Conservation (phyloP, 2,888 invertebrate genomes). For the Lacanobia oleracea region DNA sequence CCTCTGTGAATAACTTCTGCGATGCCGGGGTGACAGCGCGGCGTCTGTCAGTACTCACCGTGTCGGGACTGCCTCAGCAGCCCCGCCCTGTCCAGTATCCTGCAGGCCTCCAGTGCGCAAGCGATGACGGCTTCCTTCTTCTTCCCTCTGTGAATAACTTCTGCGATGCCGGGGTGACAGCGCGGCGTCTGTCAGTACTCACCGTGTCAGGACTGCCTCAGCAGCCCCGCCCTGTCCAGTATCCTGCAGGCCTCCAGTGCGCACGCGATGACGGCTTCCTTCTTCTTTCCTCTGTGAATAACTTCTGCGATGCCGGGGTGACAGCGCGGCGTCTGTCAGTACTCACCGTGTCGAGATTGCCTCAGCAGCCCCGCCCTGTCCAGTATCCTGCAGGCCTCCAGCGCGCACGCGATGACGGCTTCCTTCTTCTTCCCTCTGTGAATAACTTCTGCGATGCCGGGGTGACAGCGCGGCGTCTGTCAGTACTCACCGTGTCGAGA, state of each 20-base stretch:
- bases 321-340: slow-evolving; percentile 95
- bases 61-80: slow-evolving; percentile 91
- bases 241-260: slow-evolving; percentile 97
- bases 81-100: slow-evolving; percentile 94
- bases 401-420: slow-evolving; percentile 97
- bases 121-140: slow-evolving; percentile 98
- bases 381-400: slow-evolving; percentile 98
- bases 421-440: slow-evolving; percentile 98
- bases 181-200: slow-evolving; percentile 94
- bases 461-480: slow-evolving; percentile 94
- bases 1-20: slow-evolving; percentile 83
- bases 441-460: slow-evolving; percentile 95
- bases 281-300: slow-evolving; percentile 97
- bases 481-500: slow-evolving; percentile 96
- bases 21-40: slow-evolving; percentile 87
- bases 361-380: slow-evolving; percentile 96
- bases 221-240: slow-evolving; percentile 95
- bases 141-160: slow-evolving; percentile 97
- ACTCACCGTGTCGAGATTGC: slow-evolving; percentile 96
- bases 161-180: slow-evolving; percentile 93
- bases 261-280: slow-evolving; percentile 97
- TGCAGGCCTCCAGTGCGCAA: slow-evolving; percentile 98
- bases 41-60: slow-evolving; percentile 96
- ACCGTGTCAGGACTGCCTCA: slow-evolving; percentile 97
- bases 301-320: slow-evolving; percentile 95